phyloP scores from a whole-genome alignment of 2,888 invertebrate species.

The Drosophila pseudotalamancana region DNA sequence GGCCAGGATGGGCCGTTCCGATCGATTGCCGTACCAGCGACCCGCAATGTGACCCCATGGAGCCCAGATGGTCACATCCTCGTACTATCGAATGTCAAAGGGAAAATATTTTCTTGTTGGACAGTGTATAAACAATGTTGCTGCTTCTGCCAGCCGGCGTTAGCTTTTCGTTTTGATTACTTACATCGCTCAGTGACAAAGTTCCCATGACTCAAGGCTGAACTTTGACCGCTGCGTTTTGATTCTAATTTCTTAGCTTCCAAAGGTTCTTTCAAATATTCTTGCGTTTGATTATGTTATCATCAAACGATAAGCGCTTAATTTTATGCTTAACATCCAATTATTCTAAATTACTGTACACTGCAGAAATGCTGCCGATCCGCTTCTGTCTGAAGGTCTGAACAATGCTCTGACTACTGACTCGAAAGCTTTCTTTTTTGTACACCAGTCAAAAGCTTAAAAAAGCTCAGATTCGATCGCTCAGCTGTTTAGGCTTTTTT shows the following conservation, averaged over 20 bases:
- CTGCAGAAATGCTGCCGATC: not conserved
- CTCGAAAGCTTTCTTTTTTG: too few species aligned
- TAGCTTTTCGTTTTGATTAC: slow-evolving; percentile 23
- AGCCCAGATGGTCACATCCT: slow-evolving; percentile 87
- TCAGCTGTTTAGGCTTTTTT: too few species aligned
- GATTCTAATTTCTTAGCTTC: not conserved
- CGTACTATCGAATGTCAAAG: slow-evolving; percentile 72
- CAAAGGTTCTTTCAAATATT: slow-evolving; percentile 24
- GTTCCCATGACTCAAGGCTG: slow-evolving; percentile 44
- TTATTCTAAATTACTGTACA: not conserved
- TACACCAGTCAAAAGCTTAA: too few species aligned
- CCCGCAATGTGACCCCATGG: slow-evolving; percentile 89
- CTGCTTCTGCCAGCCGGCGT: not conserved
- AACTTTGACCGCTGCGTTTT: slow-evolving; percentile 26
- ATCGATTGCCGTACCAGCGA: slow-evolving; percentile 88
- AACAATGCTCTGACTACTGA: slow-evolving; percentile 11
- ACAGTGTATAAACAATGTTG: slow-evolving; percentile 41
- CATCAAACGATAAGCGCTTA: not conserved
- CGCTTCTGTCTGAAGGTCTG: not conserved
- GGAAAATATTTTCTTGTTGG: slow-evolving; percentile 8
- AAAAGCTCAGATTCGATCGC: too few species aligned
- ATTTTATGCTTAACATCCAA: not conserved
- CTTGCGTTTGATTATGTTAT: slow-evolving; percentile 1
- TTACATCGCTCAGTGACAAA: slow-evolving; percentile 48
- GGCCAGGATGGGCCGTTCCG: slow-evolving; percentile 87